phyloP scores from a whole-genome alignment of 2,113 vertebrate species.

The Leiothrix lutea region DNA sequence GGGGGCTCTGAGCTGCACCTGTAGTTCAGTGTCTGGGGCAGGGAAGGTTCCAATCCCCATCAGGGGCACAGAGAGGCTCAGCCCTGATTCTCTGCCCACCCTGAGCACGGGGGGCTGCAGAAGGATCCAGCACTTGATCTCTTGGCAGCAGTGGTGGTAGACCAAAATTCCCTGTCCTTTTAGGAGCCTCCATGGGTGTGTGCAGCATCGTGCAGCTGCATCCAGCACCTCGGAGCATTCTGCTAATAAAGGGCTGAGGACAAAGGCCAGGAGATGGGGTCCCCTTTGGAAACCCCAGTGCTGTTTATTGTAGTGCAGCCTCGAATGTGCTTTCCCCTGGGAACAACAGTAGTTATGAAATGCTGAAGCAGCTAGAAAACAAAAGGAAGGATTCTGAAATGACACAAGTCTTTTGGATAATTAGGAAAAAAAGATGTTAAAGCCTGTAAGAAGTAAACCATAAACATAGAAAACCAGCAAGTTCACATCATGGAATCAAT shows the following conservation, averaged over 20 bases:
- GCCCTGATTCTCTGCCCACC: neutral
- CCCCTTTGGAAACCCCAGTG: neutral
- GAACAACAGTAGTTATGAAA: neutral
- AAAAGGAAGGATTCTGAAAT: neutral
- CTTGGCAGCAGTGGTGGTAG: fast-evolving
- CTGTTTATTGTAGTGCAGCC: neutral
- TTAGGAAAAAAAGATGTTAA: too few species aligned
- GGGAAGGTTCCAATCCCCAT: neutral
- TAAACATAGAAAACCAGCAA: too few species aligned
- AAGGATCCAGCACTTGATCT: neutral
- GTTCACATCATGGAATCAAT: too few species aligned
- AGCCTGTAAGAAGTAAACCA: too few species aligned
- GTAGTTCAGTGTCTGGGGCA: neutral
- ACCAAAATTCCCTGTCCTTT: neutral
- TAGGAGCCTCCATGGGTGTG: neutral
- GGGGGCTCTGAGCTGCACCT: neutral
- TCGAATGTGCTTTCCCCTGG: neutral
- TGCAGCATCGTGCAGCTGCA: too few species aligned
- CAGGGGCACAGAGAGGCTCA: neutral
- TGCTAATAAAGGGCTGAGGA: too few species aligned
- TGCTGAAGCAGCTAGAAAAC: neutral
- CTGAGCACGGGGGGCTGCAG: neutral
- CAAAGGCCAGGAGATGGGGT: neutral
- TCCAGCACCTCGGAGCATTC: too few species aligned
- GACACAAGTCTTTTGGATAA: too few species aligned